Percentiles rank a stretch among this genome's conserved stretches.
Evolutionary conservation across 2,797 vertebrate genomes (phyloP).

Genomic region (Bradypodion ventrale): DNA sequence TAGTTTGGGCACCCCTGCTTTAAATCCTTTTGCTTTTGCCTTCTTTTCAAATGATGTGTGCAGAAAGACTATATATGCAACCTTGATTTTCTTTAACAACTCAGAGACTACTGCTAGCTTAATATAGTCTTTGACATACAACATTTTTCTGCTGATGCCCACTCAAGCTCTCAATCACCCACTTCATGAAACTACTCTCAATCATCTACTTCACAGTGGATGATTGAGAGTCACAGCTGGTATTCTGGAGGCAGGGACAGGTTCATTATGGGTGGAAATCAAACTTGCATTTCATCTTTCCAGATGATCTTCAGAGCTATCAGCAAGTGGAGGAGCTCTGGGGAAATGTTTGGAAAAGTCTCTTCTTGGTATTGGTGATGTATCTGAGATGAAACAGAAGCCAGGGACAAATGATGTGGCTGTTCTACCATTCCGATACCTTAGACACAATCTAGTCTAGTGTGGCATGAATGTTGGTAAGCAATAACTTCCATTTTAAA

Average conservation of each 20-base stretch:
- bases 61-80: background rate
- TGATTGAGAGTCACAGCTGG: background rate
- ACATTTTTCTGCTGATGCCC: background rate
- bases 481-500: background rate
- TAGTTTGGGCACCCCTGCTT: too few relatives aligned
- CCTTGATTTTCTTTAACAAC: background rate
- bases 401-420: background rate
- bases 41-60: background rate
- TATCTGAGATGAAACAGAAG: background rate
- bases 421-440: background rate
- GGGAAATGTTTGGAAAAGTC: background rate
- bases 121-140: background rate
- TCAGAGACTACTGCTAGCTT: background rate
- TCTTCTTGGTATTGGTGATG: background rate
- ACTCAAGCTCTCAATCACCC: background rate
- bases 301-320: background rate
- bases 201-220: too few relatives aligned
- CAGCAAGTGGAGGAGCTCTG: background rate
- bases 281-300: background rate
- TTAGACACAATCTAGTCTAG: background rate
- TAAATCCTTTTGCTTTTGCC: background rate
- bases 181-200: conserved; percentile 1
- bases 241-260: conserved; percentile 10
- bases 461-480: background rate
- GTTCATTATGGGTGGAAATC: background rate